A percentile compares a stretch with the other conserved stretches of the same genome.
Evolutionary conservation across 2,797 vertebrate genomes (phyloP).

Genomic region (Anisognathus igniventris): DNA sequence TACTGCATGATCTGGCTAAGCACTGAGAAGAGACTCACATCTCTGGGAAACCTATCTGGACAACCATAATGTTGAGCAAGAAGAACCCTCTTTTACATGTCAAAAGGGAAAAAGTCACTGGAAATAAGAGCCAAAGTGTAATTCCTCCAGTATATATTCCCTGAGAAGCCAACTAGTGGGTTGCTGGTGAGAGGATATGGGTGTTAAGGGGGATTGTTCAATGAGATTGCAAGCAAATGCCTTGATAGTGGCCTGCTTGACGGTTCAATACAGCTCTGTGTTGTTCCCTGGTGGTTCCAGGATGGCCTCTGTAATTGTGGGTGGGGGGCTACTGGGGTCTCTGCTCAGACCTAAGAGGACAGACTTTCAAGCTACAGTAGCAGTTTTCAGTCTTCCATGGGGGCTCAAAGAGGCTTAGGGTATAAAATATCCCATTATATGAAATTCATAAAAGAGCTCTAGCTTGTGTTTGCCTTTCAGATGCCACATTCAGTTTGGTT

Average conservation of each 20-base stretch:
- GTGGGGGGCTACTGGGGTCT: background rate
- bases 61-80: background rate
- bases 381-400: background rate
- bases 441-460: background rate
- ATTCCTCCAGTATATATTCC: background rate
- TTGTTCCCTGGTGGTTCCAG: background rate
- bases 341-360: background rate
- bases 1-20: background rate
- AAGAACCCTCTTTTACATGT: background rate
- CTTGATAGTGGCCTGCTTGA: background rate
- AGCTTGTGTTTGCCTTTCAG: background rate
- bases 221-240: background rate
- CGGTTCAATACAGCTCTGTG: background rate
- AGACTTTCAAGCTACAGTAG: background rate
- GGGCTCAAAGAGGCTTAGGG: background rate
- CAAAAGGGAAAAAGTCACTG: background rate
- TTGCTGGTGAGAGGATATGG: background rate
- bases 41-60: background rate
- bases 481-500: background rate
- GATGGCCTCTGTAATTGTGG: background rate
- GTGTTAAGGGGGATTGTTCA: background rate
- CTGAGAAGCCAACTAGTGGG: background rate
- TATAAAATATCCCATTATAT: background rate
- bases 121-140: background rate
- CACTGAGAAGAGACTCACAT: background rate